Conservation (phyloP, 2,797 vertebrate species). For the Miopithecus talapoin region DNA sequence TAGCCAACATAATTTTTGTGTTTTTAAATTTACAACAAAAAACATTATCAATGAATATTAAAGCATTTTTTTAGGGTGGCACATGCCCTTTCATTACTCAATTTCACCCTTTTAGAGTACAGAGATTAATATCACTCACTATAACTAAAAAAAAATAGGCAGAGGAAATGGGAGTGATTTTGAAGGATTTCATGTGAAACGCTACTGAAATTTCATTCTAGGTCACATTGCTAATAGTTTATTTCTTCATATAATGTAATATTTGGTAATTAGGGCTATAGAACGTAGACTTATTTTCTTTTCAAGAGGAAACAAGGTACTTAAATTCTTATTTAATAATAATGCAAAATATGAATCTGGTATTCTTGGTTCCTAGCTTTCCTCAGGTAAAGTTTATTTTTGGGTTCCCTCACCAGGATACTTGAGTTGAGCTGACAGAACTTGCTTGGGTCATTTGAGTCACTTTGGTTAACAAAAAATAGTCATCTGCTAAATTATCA, state of each 20-base stretch:
- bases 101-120: not conserved
- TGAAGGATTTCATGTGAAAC: not conserved
- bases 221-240: not conserved
- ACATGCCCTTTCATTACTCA: not conserved
- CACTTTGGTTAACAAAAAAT: not conserved
- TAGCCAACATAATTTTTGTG: not conserved
- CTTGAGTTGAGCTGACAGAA: not conserved
- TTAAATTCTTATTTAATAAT: not conserved
- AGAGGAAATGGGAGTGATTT: not conserved
- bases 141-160: not conserved
- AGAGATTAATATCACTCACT: not conserved
- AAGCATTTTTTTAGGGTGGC: not conserved
- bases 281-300: not conserved
- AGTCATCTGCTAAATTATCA: not conserved
- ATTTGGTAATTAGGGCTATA: not conserved
- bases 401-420: not conserved
- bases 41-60: not conserved
- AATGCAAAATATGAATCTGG: not conserved
- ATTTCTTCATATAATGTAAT: not conserved
- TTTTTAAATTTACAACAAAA: not conserved
- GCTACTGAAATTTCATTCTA: not conserved
- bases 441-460: not conserved
- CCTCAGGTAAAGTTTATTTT: not conserved
- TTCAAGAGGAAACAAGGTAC: not conserved
- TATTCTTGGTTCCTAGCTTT: not conserved